Percentiles rank a stretch among this genome's conserved stretches.
phyloP scores from a whole-genome alignment of 2,888 invertebrate genomes.

The Pristionchus exspectatus region DNA sequence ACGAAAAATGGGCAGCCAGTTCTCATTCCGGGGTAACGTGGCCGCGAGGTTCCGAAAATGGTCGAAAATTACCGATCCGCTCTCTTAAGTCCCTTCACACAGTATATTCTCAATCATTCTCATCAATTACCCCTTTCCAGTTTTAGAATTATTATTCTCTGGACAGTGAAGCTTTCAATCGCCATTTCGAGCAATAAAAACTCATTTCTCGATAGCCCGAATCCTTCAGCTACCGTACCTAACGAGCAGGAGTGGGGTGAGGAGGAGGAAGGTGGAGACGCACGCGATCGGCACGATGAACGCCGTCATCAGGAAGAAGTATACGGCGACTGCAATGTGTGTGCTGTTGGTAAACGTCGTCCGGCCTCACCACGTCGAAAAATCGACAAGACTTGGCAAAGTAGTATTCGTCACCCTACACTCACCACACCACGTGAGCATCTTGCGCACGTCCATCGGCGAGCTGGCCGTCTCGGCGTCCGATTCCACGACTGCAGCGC shows the following conservation, averaged over 20 bases:
- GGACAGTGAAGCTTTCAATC: too few species aligned
- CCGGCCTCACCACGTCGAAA: background rate
- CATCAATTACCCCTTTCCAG: too few species aligned
- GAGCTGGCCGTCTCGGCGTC: conserved; percentile 37
- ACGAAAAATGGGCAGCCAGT: too few species aligned
- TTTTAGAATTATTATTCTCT: too few species aligned
- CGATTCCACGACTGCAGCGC: background rate
- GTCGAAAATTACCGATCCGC: too few species aligned
- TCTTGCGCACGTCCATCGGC: conserved; percentile 67
- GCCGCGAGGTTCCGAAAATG: too few species aligned
- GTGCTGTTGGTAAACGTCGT: background rate
- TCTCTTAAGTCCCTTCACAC: too few species aligned
- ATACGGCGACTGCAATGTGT: conserved; percentile 66
- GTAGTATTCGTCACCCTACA: conserved; percentile 12
- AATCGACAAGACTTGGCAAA: background rate
- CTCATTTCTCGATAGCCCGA: background rate
- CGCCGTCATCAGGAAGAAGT: conserved; percentile 75
- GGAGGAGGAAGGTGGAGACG: conserved; percentile 66
- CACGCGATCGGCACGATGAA: conserved; percentile 75
- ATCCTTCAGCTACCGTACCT: conserved; percentile 60
- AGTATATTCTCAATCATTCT: too few species aligned
- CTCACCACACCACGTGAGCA: conserved; percentile 66
- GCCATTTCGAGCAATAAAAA: too few species aligned
- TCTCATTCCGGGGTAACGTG: too few species aligned
- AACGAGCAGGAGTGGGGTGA: conserved; percentile 70